Evolutionary conservation across 2,113 vertebrate species (phyloP).

Genomic region (Struthio camelus): DNA sequence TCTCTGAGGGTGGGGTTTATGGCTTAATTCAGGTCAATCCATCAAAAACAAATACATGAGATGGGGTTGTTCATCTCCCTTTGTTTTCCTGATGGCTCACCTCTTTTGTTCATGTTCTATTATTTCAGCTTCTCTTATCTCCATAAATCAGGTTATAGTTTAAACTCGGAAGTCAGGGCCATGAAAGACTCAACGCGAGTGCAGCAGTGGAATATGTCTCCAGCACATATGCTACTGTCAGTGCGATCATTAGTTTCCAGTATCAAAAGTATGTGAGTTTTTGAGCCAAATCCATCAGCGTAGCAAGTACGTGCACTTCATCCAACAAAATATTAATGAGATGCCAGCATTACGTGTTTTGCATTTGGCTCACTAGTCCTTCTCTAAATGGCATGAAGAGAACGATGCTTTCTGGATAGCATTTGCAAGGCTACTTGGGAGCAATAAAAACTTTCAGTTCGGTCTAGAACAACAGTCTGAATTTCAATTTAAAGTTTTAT

Average conservation of each 20-base stretch:
- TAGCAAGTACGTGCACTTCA: not conserved
- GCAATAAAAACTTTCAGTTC: not conserved
- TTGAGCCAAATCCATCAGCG: not conserved
- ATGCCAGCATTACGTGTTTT: not conserved
- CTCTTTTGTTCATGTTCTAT: not conserved
- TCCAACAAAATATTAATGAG: not conserved
- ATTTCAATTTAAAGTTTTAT: not conserved
- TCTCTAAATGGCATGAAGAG: not conserved
- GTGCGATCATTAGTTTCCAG: not conserved
- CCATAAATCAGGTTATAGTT: not conserved
- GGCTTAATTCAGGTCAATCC: not conserved
- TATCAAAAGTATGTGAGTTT: not conserved
- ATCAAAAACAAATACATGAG: not conserved
- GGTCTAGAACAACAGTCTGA: not conserved
- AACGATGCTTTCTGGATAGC: not conserved
- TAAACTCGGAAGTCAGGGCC: not conserved
- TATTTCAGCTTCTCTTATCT: not conserved
- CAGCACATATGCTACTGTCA: not conserved
- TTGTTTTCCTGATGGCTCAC: not conserved
- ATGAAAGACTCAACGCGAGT: not conserved
- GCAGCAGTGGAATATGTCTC: not conserved
- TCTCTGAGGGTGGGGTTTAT: not conserved
- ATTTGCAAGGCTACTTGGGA: slow-evolving; percentile 2
- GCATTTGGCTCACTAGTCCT: not conserved
- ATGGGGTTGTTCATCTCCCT: not conserved